Conservation (phyloP, 2,797 vertebrate genomes). For the Poecile montanus region DNA sequence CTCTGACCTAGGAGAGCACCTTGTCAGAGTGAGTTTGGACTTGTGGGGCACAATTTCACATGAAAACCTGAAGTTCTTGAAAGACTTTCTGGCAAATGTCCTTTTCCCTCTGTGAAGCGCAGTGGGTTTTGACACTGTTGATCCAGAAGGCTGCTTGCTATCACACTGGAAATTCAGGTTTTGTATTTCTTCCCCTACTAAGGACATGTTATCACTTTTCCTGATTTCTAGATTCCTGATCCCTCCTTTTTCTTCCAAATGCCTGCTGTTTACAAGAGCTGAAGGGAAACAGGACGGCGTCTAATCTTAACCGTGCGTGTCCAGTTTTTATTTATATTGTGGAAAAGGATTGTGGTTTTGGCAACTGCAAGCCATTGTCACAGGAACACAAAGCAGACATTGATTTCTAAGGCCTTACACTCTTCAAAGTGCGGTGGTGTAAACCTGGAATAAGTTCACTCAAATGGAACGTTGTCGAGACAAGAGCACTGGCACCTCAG, state of each 20-base stretch:
- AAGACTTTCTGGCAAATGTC: not conserved
- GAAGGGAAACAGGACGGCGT: not conserved
- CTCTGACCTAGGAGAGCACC: not conserved
- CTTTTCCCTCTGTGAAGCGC: rapidly evolving
- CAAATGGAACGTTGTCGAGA: not conserved
- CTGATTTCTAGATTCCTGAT: not conserved
- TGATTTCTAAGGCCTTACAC: not conserved
- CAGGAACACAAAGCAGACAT: not conserved
- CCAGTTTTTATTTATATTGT: not conserved
- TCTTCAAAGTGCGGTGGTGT: not conserved
- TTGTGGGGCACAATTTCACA: not conserved
- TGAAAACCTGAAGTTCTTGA: not conserved
- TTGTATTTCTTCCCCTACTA: not conserved
- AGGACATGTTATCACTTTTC: not conserved
- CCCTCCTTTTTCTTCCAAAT: not conserved
- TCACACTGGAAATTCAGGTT: not conserved
- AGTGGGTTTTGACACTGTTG: not conserved
- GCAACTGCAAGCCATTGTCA: not conserved
- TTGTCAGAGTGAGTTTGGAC: not conserved
- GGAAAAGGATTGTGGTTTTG: not conserved
- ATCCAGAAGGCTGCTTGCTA: not conserved
- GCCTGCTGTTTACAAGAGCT: not conserved
- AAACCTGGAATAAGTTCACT: not conserved
- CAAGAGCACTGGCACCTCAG: not conserved
- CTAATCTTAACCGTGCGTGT: not conserved